phyloP scores from a whole-genome alignment of 2,888 invertebrate genomes.

The Plutella xylostella region DNA sequence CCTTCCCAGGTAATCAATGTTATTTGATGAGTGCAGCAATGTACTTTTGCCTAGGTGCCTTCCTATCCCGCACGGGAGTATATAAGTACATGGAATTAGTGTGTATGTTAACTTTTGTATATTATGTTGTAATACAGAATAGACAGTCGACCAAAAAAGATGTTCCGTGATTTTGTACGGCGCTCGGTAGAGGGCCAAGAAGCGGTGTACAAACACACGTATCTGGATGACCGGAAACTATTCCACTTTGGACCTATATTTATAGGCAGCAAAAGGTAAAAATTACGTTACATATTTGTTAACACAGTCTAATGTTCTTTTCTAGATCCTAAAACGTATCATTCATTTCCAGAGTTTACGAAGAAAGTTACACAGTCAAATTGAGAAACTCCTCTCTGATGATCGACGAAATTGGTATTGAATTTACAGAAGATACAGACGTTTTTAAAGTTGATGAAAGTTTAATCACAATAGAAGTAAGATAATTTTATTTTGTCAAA shows the following conservation, averaged over 20 bases:
- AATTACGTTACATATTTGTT: not conserved
- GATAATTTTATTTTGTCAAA: too few species aligned
- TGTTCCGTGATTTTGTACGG: slow-evolving; percentile 54
- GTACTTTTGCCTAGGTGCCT: not conserved
- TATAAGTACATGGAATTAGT: too few species aligned
- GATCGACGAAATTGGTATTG: slow-evolving; percentile 52
- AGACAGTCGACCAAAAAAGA: slow-evolving; percentile 58
- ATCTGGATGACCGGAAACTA: slow-evolving; percentile 49
- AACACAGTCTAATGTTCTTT: not conserved
- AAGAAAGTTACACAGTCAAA: slow-evolving; percentile 55
- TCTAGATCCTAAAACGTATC: not conserved
- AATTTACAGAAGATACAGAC: slow-evolving; percentile 50
- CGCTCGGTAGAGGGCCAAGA: slow-evolving; percentile 42
- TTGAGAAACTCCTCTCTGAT: slow-evolving; percentile 67
- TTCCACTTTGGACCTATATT: slow-evolving; percentile 63
- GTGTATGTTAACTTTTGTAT: too few species aligned
- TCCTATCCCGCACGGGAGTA: too few species aligned
- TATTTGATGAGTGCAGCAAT: not conserved
- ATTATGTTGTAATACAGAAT: slow-evolving; percentile 29
- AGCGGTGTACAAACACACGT: slow-evolving; percentile 53
- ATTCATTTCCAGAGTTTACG: slow-evolving; percentile 42
- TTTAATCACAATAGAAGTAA: too few species aligned
- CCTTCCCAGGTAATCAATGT: slow-evolving; percentile 41
- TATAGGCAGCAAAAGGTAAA: slow-evolving; percentile 40
- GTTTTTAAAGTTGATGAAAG: slow-evolving; percentile 35